Evolutionary conservation across 2,797 vertebrate species (phyloP), one percentile per base, ranked within the genome.

Genomic region (Tolypeutes matacus): DNA sequence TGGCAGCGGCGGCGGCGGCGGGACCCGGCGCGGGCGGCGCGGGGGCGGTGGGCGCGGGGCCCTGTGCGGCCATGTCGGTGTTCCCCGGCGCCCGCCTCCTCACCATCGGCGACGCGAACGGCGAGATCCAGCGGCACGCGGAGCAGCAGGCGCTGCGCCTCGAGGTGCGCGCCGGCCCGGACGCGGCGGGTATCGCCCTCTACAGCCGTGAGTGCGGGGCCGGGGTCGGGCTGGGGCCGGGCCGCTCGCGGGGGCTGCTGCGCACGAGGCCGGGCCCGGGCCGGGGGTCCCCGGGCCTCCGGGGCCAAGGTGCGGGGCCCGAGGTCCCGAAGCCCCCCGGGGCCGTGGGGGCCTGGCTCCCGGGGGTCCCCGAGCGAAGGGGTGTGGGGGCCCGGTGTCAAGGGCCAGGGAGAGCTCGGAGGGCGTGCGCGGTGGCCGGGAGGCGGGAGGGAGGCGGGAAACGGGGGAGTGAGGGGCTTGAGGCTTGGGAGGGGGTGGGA

Each of bases 81-180:
- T 99, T 99, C 98, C 98, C 98, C 98, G 99, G 99, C 98, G 99
- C 99, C 99, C 99, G 99, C 98, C 99, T 99, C 97, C 99, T 99
- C 97, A 99, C 99, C 94, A 99, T 99, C 96, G 99, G 99, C 98
- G 99, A 99, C 98, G 99, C 99, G 84, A 99, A 99, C 94, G 99
- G 99, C 98, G 99, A 99, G 98, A 99, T 99, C 96, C 99, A 99
- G 98, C 98, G 99, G 96, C 99, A 99, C 98, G 99, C 99, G 46
- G 99, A 99, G 98, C 99, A 99, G 98, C 99, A 99, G 97, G 99
- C 99, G 49, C 98, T 99, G 96, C 98, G 99, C 95, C 98, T 99
- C 96, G 99, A 99, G 98, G 99, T 99, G 62, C 99, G 99, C 95
- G 99, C 98, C 92, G 99, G 99, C 29, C 99, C 98, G 87, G 99